Percentiles rank a stretch among this genome's conserved stretches.
phyloP scores from a whole-genome alignment of 2,113 vertebrate genomes.

The Cepphus grylle region DNA sequence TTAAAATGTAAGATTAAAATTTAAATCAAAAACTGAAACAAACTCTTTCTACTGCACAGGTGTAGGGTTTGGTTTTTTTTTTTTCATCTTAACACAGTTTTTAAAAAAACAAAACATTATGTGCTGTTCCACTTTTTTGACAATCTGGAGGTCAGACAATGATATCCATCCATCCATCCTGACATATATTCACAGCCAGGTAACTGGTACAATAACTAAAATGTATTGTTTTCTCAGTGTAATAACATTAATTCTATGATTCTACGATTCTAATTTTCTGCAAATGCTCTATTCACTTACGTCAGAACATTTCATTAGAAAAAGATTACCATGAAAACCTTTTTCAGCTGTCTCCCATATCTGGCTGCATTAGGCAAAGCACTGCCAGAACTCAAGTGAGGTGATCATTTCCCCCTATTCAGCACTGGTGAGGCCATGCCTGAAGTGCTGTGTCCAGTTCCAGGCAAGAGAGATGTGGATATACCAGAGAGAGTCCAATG shows the following conservation, averaged over 20 bases:
- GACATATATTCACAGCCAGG: background rate
- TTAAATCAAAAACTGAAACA: background rate
- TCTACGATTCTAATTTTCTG: background rate
- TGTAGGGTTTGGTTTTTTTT: rapidly evolving
- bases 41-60: background rate
- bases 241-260: background rate
- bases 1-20: background rate
- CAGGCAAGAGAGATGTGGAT: background rate
- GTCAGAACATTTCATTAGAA: background rate
- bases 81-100: background rate
- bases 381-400: background rate
- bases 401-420: background rate
- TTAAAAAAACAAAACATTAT: background rate
- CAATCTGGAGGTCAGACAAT: background rate
- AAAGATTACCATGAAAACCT: background rate
- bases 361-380: background rate
- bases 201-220: background rate
- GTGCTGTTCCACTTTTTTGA: background rate
- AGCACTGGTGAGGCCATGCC: background rate
- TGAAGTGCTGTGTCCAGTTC: background rate
- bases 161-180: background rate
- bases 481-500: background rate
- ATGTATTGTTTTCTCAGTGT: background rate
- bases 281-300: background rate
- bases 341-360: background rate